Base-by-base conservation (phyloP, 2,797 vertebrate genomes). In the Chrysocyon brachyurus region DNA sequence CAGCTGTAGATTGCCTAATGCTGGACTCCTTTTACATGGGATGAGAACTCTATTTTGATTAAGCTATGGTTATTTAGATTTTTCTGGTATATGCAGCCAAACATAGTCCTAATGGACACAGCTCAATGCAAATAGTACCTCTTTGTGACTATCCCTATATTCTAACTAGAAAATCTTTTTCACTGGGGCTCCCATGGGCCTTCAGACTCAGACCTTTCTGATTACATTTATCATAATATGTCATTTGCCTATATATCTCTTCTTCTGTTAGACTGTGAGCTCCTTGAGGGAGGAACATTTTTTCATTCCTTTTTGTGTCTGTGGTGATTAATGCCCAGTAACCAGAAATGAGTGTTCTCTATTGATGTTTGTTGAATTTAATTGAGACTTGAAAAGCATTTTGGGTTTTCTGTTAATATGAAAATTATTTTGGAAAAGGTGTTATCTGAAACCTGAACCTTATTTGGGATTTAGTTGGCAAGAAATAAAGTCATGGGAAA, bases 11-110 rank as follows among this genome's bases (percentile, higher is more conserved):
- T 36, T 88, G 49, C 40, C 17, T 83, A 68, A 59, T 82, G 15
- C 6, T 84, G 90, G 40, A 66, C 24, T 87, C 87, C 31, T 82
- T 97, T 97, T 72, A 82, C 31, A 73, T 68, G 87, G 84, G 31
- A 36, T 36, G 9, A 92, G 73, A 64, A 92, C 21, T 75, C 33
- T 78, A 33, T 72, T 95, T 90, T 68, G 14, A 73, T 90, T 82
- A 82, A 70, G 36, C 36, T 21, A 52, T 63, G 72, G 26, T 57
- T 75, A 46, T 73, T 90, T 83, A 68, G 3, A 73, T 61, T 83
- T 87, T 92, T 85, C 46, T 61, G 40, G 33, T 77, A 52, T 31
- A 91, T n/a, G 19, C 0, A 82, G 56, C 56, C 56, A 68, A 36
- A 78, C 21, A 63, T 46, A 83, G 72, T 56, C 17, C 11, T 63